Percentiles rank a stretch among this genome's conserved stretches.
phyloP scores from a whole-genome alignment of 2,113 vertebrate species.

The Odontesthes bonariensis region DNA sequence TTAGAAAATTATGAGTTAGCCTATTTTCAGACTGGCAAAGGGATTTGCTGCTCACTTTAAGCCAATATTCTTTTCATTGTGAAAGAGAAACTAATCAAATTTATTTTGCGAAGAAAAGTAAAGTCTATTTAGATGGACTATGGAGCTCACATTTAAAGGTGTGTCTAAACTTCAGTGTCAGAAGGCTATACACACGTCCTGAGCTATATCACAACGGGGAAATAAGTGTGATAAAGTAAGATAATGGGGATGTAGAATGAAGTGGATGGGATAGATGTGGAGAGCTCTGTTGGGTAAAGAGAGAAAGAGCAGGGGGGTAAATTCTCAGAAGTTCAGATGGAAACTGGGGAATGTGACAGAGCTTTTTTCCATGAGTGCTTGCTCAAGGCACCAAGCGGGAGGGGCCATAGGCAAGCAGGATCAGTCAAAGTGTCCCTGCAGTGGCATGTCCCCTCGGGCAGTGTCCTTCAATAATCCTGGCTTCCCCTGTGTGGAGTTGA shows the following conservation, averaged over 20 bases:
- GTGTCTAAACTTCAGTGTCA: conserved; percentile 7
- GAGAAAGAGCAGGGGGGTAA: conserved; percentile 13
- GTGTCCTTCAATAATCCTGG: conserved; percentile 75
- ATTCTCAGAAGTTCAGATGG: conserved; percentile 62
- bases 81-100: conserved; percentile 11
- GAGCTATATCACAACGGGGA: conserved; percentile 28
- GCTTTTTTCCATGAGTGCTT: conserved; percentile 79
- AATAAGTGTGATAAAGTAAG: conserved; percentile 39
- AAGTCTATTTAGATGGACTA: background rate
- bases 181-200: conserved; percentile 13
- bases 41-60: conserved; percentile 5
- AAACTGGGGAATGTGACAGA: conserved; percentile 71
- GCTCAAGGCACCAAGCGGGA: conserved; percentile 78
- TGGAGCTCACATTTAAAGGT: conserved; percentile 10
- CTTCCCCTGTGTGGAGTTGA: conserved; percentile 29
- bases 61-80: conserved; percentile 17
- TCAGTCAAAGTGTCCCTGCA: conserved; percentile 67
- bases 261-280: conserved; percentile 27
- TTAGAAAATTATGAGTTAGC: conserved; percentile 14
- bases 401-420: conserved; percentile 57
- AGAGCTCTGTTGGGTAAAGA: conserved; percentile 24
- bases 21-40: conserved; percentile 38
- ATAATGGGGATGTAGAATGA: conserved; percentile 14
- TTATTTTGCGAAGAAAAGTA: conserved; percentile 39
- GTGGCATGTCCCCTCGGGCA: conserved; percentile 63